phyloP scores from a whole-genome alignment of 2,797 vertebrate genomes.

The Siniperca scherzeri region DNA sequence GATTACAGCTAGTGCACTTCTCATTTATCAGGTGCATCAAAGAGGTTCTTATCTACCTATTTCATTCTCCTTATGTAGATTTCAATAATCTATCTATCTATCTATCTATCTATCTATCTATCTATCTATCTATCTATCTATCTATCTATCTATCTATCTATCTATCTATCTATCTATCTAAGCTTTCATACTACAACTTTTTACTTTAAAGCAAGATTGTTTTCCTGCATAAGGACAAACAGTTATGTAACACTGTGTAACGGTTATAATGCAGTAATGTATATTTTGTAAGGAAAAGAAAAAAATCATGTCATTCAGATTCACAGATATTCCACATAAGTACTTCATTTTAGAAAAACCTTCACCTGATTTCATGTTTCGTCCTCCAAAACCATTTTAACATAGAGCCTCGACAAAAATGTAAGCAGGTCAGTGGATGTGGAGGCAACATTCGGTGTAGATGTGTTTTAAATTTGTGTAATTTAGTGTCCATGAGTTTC shows the following conservation, averaged over 20 bases:
- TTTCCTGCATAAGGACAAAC: neutral
- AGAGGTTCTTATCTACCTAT: too few species aligned
- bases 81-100: neutral
- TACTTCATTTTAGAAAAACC: too few species aligned
- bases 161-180: neutral
- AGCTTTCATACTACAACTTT: neutral
- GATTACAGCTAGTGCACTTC: too few species aligned
- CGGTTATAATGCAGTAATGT: neutral
- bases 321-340: too few species aligned
- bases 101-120: neutral
- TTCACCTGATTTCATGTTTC: neutral
- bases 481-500: neutral
- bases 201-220: neutral
- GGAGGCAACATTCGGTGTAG: neutral
- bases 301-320: neutral
- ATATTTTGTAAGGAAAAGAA: conserved; percentile 19
- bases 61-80: too few species aligned
- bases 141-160: conserved; percentile 9
- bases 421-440: neutral
- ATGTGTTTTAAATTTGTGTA: neutral
- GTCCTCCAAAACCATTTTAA: neutral
- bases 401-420: neutral
- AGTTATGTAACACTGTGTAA: conserved; percentile 20
- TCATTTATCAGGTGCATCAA: too few species aligned
- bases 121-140: conserved; percentile 6